These are phyloP conservation scores for Melikaiella ostensackeni DNA, from an alignment of 2,888 invertebrate species.

Conservation along the genomic window DNA sequence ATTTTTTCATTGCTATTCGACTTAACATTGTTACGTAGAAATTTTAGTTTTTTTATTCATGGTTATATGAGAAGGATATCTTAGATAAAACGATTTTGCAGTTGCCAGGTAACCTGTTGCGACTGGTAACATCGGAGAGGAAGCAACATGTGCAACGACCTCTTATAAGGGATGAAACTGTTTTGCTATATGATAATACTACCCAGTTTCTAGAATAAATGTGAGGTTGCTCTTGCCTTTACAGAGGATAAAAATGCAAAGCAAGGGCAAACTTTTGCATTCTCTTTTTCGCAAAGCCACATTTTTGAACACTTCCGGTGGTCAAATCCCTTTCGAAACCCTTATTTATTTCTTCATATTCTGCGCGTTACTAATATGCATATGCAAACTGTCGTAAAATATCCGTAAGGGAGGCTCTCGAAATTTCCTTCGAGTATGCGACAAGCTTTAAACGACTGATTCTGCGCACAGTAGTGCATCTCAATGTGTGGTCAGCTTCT, in stretches of 20 bases:
- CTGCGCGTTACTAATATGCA: neutral
- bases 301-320: slow-evolving; percentile 14
- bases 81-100: neutral
- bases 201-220: slow-evolving; percentile 31
- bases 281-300: neutral
- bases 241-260: slow-evolving; percentile 29
- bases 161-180: neutral
- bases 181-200: slow-evolving; percentile 38
- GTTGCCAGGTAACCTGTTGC: too few species aligned
- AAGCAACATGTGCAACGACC: neutral
- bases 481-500: neutral
- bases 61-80: neutral
- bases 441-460: neutral
- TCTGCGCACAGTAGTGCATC: neutral
- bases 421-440: neutral
- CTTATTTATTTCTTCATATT: neutral
- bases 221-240: neutral
- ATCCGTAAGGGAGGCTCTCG: too few species aligned
- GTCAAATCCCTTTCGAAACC: neutral
- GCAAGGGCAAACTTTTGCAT: slow-evolving; percentile 26
- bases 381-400: neutral
- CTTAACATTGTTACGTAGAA: neutral
- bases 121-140: neutral
- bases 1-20: neutral
- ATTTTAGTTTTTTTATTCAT: too few species aligned